Evolutionary conservation across 2,888 invertebrate species (phyloP), one percentile per base, ranked within the genome.

Genomic region (Cephus pulcher): DNA sequence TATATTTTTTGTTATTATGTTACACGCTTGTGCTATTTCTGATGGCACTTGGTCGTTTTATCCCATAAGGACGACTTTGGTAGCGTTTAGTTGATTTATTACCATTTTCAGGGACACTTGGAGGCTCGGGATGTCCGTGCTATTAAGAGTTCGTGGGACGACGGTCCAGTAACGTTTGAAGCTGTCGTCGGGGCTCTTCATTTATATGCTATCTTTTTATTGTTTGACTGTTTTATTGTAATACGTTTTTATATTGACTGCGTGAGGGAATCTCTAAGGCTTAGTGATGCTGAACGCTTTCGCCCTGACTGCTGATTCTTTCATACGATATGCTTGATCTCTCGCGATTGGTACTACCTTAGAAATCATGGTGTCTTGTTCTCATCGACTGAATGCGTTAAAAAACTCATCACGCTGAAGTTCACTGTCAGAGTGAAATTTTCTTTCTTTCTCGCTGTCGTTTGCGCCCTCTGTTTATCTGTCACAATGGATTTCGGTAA

Each of bases 201-300:
- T 85, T 88, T 88, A 88, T 88, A 88, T 83, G 76, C 80, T 74
- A 75, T 78, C 76, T 81, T 80, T 80, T 84, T 81, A 75, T 79
- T 79, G 81, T 81, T 40, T 73, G 40, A 75, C 82, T 37, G 34
- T 4, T 78, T 71, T 40, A n/a, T 75, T 70, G 75, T 69, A 70
- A 78, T 74, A 34, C 79, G 77, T 78, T 81, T 79, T 75, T 80
- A 69, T 76, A 76, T 70, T 80, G 80, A 40, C 76, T 76, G 69
- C 76, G 73, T 75, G 78, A 82, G 81, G 75, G 79, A 83, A 80
- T 80, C 69, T 69, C 12, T 30, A 30, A 37, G 77, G 76, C 82
- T 84, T 81, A 84, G 84, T 82, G 84, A 79, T 77, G 80, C 82
- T 80, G 84, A 82, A 78, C 85, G 81, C 88, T 87, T 87, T 86